phyloP scores from a whole-genome alignment of 2,888 invertebrate genomes.

The Microctonus hyperodae region DNA sequence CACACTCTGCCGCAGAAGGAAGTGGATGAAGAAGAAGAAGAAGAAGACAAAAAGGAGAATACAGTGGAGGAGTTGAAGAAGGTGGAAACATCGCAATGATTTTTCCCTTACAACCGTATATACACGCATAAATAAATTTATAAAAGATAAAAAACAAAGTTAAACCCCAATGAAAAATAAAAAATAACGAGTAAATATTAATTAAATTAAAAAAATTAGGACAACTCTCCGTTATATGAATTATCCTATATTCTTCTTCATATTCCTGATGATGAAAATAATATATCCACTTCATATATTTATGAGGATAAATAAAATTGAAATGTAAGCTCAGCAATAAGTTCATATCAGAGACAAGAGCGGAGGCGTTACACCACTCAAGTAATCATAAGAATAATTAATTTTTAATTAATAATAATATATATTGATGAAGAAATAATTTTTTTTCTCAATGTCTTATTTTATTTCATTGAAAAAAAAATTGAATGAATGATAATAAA shows the following conservation, averaged over 20 bases:
- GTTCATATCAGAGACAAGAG: constrained; percentile 11
- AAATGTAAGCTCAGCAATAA: constrained; percentile 5
- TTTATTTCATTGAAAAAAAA: too few relatives aligned
- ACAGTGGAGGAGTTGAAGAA: not conserved
- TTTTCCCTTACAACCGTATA: not conserved
- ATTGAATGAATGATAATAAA: not conserved
- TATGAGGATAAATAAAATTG: not conserved
- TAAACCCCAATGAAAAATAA: not conserved
- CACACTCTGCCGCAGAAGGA: not conserved
- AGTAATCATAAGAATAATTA: constrained; percentile 1
- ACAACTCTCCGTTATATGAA: constrained; percentile 54
- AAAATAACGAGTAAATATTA: not conserved
- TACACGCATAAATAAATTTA: not conserved
- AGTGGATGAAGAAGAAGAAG: too few relatives aligned
- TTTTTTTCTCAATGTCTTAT: too few relatives aligned
- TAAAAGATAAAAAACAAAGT: not conserved
- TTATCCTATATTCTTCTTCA: constrained; percentile 40
- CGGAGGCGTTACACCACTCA: constrained; percentile 17
- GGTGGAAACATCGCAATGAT: constrained; percentile 4
- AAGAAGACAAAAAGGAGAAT: not conserved
- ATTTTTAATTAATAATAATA: constrained; percentile 1
- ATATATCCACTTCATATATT: too few relatives aligned
- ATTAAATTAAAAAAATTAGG: constrained; percentile 40
- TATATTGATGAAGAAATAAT: too few relatives aligned
- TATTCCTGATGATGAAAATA: constrained; percentile 3